A percentile compares a stretch with the other conserved stretches of the same genome.
Conservation (phyloP, 1,140 invertebrate genomes). For the Zaprionus tsacasi region DNA sequence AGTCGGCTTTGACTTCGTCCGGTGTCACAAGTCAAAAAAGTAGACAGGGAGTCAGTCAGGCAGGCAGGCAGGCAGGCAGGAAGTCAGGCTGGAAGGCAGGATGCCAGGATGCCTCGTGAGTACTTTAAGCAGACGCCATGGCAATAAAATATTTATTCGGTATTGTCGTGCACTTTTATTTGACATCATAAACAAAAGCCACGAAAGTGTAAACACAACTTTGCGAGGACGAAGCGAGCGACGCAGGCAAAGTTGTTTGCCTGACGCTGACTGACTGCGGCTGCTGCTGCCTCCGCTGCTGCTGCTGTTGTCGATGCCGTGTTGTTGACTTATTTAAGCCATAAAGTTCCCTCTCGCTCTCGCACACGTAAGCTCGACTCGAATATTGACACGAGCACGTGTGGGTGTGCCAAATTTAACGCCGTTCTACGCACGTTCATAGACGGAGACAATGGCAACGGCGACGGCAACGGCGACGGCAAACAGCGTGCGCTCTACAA, state of each 20-base stretch:
- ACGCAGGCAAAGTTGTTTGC: constrained; percentile 40
- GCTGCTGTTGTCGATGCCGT: constrained; percentile 43
- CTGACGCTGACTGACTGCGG: not conserved
- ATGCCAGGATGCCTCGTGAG: constrained; percentile 1
- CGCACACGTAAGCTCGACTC: constrained; percentile 32
- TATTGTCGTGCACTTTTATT: constrained; percentile 82
- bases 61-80: not conserved
- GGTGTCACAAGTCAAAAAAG: constrained; percentile 2
- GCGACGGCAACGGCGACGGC: constrained; percentile 18
- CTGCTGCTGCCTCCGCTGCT: not conserved
- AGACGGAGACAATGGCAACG: constrained; percentile 52
- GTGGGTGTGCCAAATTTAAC: constrained; percentile 80
- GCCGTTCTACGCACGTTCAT: constrained; percentile 64
- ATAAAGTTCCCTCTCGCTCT: constrained; percentile 70
- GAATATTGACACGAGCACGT: constrained; percentile 73
- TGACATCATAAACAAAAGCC: constrained; percentile 83
- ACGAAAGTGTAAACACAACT: constrained; percentile 81
- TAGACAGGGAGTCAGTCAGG: constrained; percentile 13
- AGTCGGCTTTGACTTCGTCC: constrained; percentile 44
- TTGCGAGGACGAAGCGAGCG: constrained; percentile 26
- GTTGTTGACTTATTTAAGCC: constrained; percentile 83
- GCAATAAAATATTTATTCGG: constrained; percentile 82
- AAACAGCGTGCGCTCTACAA: constrained; percentile 11
- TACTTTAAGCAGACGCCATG: constrained; percentile 51
- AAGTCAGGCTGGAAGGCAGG: not conserved